Base-by-base conservation (phyloP, 2,113 vertebrate species). In the Verasper variegatus region DNA sequence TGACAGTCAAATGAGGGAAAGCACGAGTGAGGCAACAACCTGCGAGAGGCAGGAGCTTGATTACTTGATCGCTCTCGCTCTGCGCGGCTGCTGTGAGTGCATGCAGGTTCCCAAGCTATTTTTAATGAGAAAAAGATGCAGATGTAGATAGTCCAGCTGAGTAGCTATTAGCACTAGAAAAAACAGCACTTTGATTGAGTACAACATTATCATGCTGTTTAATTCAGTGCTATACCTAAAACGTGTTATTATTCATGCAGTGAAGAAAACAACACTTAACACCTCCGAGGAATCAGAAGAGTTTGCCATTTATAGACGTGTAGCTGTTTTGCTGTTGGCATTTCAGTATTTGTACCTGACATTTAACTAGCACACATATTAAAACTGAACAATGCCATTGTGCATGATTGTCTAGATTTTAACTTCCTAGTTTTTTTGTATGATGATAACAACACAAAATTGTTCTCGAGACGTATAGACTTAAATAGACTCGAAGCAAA, bases 71-170 rank as follows among this genome's bases (percentile, higher is more conserved):
- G 45, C 55, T 82, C 57, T 1, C 52, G 61, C 81, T 69, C 55
- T 40, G 17, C 20, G 5, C 47, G 42, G 66, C 76, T 79, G 76
- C 82, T 85, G 78, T 80, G 76, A 81, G 80, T 61, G n/a, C 80
- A 80, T 27, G 84, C 85, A 71, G 74, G 69, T 86, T 77, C 78
- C 81, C 76, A 74, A 67, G 88, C 65, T 57, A 63, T 81, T 81
- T 88, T 77, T 91, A 91, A 92, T 88, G 90, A 89, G 89, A 89
- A 89, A 89, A 83, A 85, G 81, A 92, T 91, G 88, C 80, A 90
- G 85, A 91, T 84, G 66, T 18, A 67, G 45, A 81, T 88, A 74
- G 67, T 74, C 81, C 81, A 79, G 78, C 83, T 79, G 83, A 85
- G 83, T 76, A 62, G 86, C 80, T 89, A 86, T 90, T 87, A 85